Base-by-base conservation (phyloP, 2,113 vertebrate genomes). In the Pseudorhombus dupliciocellatus region DNA sequence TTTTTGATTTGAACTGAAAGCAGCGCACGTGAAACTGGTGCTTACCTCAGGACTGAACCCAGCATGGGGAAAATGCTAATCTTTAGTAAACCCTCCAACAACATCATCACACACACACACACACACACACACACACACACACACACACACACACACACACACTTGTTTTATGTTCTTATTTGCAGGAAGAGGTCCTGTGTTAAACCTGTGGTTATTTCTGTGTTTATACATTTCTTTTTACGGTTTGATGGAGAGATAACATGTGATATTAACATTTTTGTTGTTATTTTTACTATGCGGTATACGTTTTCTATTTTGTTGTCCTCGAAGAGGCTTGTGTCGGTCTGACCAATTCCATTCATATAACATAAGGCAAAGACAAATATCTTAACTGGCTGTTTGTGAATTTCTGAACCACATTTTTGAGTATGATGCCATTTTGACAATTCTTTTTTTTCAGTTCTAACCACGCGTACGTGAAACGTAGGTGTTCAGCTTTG, bases 31-130 rank as follows among this genome's bases (percentile, higher is more conserved):
- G 80, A 91, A 90, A 89, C 87, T 90, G 90, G 91, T 92, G 91
- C 91, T 92, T 93, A 93, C 90, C 93, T 93, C 93, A 94, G 91
- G 93, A 93, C 89, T 91, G 88, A 89, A 89, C 90, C 89, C 89
- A 90, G 83, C 76, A 79, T 84, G 85, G 91, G 90, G 86, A 88
- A 37, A 44, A 44, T 67, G 83, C 87, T 85, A 93, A 81, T 81
- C 88, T 91, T 92, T 87, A 83, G 73, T 14, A 82, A 87, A 76
- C 56, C 61, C 81, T 73, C 31, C 62, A 66, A 78, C 79, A 81
- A 77, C 51, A 68, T 56, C 50, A 34, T 9, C 52, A 84, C 82
- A 70, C 52, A 62, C 21, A 52, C 40, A 56, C 70, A 73, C 20
- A 84, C 18, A 31, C 26, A 31, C 54, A 83, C 54, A 63, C 78